Percentiles rank a stretch among this genome's conserved stretches.
Evolutionary conservation across 2,888 invertebrate species (phyloP).

Genomic region (Cataglyphis altisquamis): DNA sequence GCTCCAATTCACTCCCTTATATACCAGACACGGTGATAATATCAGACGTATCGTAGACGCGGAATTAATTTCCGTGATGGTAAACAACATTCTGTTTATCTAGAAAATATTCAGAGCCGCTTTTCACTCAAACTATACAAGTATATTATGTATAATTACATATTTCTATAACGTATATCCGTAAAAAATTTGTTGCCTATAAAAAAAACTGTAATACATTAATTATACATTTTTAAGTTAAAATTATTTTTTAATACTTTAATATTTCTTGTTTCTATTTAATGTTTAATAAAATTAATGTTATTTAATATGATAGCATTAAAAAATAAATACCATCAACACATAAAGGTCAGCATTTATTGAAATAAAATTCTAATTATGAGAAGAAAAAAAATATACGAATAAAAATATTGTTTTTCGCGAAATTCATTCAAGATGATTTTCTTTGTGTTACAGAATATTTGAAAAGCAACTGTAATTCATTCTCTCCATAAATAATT

Average conservation of each 20-base stretch:
- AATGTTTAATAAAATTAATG: not conserved
- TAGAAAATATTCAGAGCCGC: not conserved
- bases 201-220: not conserved
- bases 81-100: constrained; percentile 50
- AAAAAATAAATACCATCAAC: not conserved
- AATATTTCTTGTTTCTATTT: not conserved
- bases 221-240: not conserved
- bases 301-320: not conserved
- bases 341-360: not conserved
- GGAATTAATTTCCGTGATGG: constrained; percentile 68
- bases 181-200: not conserved
- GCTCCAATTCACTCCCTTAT: constrained; percentile 72
- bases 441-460: not conserved
- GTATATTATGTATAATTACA: not conserved
- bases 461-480: not conserved
- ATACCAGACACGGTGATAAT: constrained; percentile 69
- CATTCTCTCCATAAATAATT: not conserved
- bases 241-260: not conserved
- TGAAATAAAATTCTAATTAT: not conserved
- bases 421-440: not conserved
- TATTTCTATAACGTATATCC: not conserved
- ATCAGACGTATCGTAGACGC: constrained; percentile 63
- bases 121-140: not conserved
- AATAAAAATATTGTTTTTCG: not conserved
- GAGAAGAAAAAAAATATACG: not conserved